Base-by-base conservation (phyloP, 2,113 vertebrate species). In the Python bivittatus region DNA sequence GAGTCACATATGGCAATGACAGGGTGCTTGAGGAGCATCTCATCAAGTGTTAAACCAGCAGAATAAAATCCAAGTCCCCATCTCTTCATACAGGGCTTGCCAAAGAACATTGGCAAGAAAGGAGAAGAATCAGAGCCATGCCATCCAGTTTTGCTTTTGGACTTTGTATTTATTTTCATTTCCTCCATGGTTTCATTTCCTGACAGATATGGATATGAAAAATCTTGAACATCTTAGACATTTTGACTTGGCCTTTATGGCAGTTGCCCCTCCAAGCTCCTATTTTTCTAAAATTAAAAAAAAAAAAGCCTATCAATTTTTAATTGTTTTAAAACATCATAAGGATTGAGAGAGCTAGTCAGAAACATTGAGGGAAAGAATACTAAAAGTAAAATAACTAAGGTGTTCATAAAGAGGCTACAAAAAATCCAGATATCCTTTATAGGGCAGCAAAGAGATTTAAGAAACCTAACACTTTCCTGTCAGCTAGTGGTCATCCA, bases 31-130 rank as follows among this genome's bases (percentile, higher is more conserved):
- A 87, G 6, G 53, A 88, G 44, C 20, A 88, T 83, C 58, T 88
- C 57, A 86, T 90, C 79, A 68, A 72, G 23, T 68, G 68, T 33
- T 88, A 88, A 93, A 88, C n/a, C 10, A 56, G 57, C 11, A 88
- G 15, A 83, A 88, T 79, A 83, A 53, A 84, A 84, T 61, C 92
- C 44, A 91, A 86, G 53, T 79, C 38, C 84, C 29, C 1, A 20
- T 42, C 64, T 54, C 22, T 56, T 90, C 20, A 11, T 25, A 20
- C 12, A 84, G n/a, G 52, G 72, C 23, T 88, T 44, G 48, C 86
- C 90, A 88, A 83, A 53, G 48, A 87, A 86, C 25, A 42, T 58
- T 52, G 64, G 61, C 88, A 54, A 91, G 48, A 38, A 29, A 53
- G 8, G 68, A 33, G 15, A 42, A 42, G 15, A 33, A 57, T 33